Percentiles rank a stretch among this genome's conserved stretches.
These are phyloP conservation scores for Flexamia atlantica DNA, from an alignment of 2,888 invertebrate genomes.

Conservation along the genomic window DNA sequence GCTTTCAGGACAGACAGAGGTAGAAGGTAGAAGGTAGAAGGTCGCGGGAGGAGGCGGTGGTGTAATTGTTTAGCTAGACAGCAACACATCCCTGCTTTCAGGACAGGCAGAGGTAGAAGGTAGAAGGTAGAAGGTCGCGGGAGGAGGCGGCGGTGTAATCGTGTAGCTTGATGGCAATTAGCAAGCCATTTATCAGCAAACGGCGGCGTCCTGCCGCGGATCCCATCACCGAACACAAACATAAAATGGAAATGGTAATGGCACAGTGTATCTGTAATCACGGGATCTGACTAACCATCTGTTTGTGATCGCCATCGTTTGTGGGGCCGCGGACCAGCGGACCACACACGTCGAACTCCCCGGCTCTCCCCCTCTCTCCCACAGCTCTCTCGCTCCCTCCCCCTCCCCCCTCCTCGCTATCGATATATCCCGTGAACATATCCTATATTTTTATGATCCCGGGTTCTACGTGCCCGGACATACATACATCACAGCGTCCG, in stretches of 20 bases:
- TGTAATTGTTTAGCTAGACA: too few species aligned
- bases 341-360: not conserved
- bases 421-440: not conserved
- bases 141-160: constrained; percentile 2
- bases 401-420: not conserved
- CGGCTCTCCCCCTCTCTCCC: not conserved
- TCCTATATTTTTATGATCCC: constrained; percentile 28
- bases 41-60: too few species aligned
- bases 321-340: not conserved
- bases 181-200: constrained; percentile 41
- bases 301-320: constrained; percentile 35
- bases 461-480: constrained; percentile 14
- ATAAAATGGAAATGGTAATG: constrained; percentile 47
- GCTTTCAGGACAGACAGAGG: too few species aligned
- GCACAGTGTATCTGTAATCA: constrained; percentile 45
- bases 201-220: constrained; percentile 26
- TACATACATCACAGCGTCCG: constrained; percentile 11
- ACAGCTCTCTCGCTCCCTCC: not conserved
- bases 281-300: constrained; percentile 47
- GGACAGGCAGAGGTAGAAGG: not conserved
- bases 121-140: constrained; percentile 12
- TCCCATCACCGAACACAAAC: constrained; percentile 39
- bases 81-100: too few species aligned
- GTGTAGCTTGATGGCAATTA: constrained; percentile 32
- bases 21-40: too few species aligned